These are phyloP conservation scores for Orthonyx spaldingii DNA, from an alignment of 2,113 vertebrate species.

Conservation along the genomic window DNA sequence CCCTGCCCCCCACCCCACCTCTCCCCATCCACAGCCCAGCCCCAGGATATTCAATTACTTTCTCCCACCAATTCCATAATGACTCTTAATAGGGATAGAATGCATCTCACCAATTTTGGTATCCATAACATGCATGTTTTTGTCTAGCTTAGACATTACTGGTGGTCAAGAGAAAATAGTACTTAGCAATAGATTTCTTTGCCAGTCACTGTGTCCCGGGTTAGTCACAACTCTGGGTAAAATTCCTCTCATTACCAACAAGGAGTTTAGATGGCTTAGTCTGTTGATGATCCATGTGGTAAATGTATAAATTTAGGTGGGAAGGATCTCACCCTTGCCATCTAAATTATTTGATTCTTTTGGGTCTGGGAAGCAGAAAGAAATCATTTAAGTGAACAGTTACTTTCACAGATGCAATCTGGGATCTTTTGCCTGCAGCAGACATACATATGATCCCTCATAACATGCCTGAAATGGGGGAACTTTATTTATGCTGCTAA, in stretches of 20 bases:
- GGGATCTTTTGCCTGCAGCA: background rate
- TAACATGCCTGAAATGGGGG: background rate
- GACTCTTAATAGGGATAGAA: background rate
- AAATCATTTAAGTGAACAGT: background rate
- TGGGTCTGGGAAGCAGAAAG: background rate
- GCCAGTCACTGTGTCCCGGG: background rate
- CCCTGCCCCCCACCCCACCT: accelerated
- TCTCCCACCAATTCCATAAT: background rate
- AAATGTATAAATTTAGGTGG: background rate
- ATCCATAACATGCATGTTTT: background rate
- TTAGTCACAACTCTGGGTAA: background rate
- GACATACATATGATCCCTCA: background rate
- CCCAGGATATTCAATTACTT: background rate
- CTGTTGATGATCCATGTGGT: background rate
- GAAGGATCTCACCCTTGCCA: background rate
- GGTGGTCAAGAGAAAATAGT: background rate
- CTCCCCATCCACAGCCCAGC: background rate
- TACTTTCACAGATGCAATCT: background rate
- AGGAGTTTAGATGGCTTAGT: background rate
- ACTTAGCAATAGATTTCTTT: background rate
- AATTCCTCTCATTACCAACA: background rate
- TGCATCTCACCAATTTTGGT: background rate
- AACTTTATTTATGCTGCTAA: background rate
- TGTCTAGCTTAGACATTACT: background rate
- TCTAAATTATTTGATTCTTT: background rate